phyloP scores from a whole-genome alignment of 2,888 invertebrate species.

The Apodemia zela region DNA sequence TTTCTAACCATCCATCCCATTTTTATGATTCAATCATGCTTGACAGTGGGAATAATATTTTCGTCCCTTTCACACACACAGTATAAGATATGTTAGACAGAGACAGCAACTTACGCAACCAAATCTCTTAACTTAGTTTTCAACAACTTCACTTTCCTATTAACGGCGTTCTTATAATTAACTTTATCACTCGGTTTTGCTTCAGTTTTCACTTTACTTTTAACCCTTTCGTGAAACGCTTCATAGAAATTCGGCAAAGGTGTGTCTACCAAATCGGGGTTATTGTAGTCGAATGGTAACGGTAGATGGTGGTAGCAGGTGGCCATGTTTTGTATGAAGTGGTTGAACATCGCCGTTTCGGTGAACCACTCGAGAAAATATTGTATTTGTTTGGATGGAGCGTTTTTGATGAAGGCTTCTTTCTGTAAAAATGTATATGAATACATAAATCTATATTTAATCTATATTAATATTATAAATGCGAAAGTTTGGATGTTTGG shows the following conservation, averaged over 20 bases:
- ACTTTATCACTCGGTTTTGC: constrained; percentile 45
- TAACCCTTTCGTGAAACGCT: constrained; percentile 56
- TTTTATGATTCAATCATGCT: not conserved
- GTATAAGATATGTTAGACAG: not conserved
- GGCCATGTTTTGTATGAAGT: constrained; percentile 83
- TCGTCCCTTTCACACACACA: constrained; percentile 7
- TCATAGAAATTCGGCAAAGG: constrained; percentile 69
- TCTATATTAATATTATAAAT: no score
- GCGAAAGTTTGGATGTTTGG: no score
- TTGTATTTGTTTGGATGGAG: constrained; percentile 83
- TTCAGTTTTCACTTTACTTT: constrained; percentile 39
- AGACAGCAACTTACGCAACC: constrained; percentile 44
- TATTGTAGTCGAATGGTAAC: constrained; percentile 27
- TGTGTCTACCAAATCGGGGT: constrained; percentile 51
- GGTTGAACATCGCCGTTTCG: constrained; percentile 92
- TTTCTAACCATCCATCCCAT: not conserved
- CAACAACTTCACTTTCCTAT: constrained; percentile 61
- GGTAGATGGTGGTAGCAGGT: constrained; percentile 36
- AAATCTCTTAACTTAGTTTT: constrained; percentile 67
- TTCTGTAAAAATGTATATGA: constrained; percentile 72
- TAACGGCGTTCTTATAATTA: constrained; percentile 66
- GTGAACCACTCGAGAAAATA: constrained; percentile 93
- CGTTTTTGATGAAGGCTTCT: constrained; percentile 84
- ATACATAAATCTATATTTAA: no score
- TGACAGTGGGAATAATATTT: not conserved